Percentiles rank a stretch among this genome's conserved stretches.
phyloP scores from a whole-genome alignment of 1,140 invertebrate species.

The Drosophila truncata region DNA sequence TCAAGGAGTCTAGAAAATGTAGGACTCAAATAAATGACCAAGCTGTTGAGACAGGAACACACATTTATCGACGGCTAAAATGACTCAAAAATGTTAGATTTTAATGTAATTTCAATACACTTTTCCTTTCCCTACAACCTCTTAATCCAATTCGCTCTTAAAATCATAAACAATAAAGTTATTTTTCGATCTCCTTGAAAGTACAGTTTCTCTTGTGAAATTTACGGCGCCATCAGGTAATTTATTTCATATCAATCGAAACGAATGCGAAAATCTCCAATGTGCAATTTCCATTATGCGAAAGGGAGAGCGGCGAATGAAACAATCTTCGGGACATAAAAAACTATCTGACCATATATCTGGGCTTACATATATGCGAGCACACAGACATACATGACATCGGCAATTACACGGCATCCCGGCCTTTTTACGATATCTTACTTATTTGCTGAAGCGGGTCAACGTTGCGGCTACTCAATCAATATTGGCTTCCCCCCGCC shows the following conservation, averaged over 20 bases:
- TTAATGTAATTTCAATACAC: neutral
- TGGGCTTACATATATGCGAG: constrained; percentile 26
- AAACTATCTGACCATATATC: constrained; percentile 51
- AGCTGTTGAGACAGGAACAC: neutral
- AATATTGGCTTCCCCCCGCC: constrained; percentile 67
- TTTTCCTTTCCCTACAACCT: neutral
- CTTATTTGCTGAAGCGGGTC: constrained; percentile 65
- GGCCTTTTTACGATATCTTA: constrained; percentile 68
- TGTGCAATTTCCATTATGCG: constrained; percentile 60
- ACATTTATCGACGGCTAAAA: neutral
- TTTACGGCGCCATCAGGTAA: constrained; percentile 29
- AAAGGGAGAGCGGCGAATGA: constrained; percentile 26
- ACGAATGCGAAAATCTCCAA: constrained; percentile 43
- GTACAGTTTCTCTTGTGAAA: constrained; percentile 2
- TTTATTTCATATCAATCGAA: constrained; percentile 55
- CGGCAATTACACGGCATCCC: constrained; percentile 57
- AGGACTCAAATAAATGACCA: too few relatives aligned
- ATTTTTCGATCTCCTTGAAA: neutral
- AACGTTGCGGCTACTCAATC: constrained; percentile 75
- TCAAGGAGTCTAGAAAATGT: neutral
- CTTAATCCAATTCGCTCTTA: neutral
- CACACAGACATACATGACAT: constrained; percentile 53
- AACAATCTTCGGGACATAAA: constrained; percentile 66
- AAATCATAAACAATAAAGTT: neutral
- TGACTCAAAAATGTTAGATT: too few relatives aligned